Percentiles rank a stretch among this genome's conserved stretches.
Evolutionary conservation across 2,113 vertebrate species (phyloP).

Genomic region (Tetrax tetrax): DNA sequence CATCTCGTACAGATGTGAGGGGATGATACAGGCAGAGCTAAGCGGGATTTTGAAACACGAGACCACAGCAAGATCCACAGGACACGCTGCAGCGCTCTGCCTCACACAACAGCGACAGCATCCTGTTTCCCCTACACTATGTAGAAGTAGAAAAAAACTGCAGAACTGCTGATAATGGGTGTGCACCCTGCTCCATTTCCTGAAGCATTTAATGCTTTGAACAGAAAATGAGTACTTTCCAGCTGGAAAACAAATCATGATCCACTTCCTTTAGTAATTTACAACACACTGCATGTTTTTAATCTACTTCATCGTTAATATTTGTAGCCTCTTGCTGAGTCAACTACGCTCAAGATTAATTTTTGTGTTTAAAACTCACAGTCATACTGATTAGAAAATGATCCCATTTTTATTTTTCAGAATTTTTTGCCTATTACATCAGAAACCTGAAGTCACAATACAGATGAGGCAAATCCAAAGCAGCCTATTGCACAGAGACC

Average conservation of each 20-base stretch:
- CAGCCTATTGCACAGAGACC: not conserved
- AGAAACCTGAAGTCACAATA: not conserved
- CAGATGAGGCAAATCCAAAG: not conserved
- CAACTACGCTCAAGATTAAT: not conserved
- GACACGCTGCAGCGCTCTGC: not conserved
- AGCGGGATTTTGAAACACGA: not conserved
- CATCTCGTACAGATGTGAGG: not conserved
- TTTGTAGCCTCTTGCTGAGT: not conserved
- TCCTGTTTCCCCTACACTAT: not conserved
- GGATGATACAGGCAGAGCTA: not conserved
- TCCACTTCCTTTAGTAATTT: not conserved
- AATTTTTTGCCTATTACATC: not conserved
- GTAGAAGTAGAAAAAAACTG: not conserved
- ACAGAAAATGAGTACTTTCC: not conserved
- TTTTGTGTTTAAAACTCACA: not conserved
- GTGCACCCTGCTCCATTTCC: not conserved
- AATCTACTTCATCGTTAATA: not conserved
- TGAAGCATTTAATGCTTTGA: not conserved
- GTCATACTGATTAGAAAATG: not conserved
- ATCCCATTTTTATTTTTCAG: not conserved
- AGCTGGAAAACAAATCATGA: slow-evolving; percentile 27
- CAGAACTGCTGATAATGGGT: not conserved
- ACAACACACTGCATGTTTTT: not conserved
- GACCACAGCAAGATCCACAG: not conserved
- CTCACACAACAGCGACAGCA: not conserved